A percentile compares a stretch with the other conserved stretches of the same genome.
These are phyloP conservation scores for Dermochelys coriacea DNA, from an alignment of 2,797 vertebrate species.

Conservation along the genomic window DNA sequence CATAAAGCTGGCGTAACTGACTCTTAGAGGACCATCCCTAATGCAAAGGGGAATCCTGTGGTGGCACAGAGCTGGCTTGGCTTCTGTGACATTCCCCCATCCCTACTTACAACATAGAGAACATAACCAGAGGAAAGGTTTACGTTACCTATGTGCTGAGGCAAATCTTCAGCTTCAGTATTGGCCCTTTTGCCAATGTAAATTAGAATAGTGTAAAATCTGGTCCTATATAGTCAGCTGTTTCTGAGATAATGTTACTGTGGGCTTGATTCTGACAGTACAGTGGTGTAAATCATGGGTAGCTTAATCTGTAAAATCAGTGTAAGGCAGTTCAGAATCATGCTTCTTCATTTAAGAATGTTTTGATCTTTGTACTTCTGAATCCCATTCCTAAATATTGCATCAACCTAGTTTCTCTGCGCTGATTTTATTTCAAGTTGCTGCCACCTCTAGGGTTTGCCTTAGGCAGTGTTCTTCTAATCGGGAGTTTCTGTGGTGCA, in stretches of 20 bases:
- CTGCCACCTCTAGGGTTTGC: conserved; percentile 67
- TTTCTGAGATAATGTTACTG: not conserved
- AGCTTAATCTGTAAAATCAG: not conserved
- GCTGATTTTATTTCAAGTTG: conserved; percentile 61
- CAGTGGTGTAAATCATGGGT: rapidly evolving
- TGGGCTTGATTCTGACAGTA: not conserved
- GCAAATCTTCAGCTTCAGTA: rapidly evolving
- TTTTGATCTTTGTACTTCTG: not conserved
- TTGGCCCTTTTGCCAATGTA: not conserved
- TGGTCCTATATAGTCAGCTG: not conserved
- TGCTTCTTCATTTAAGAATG: not conserved
- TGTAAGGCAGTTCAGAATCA: not conserved
- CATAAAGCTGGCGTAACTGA: not conserved
- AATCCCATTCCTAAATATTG: conserved; percentile 71
- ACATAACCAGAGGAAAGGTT: not conserved
- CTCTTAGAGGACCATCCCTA: not conserved
- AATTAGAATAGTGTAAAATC: rapidly evolving
- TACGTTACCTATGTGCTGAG: not conserved
- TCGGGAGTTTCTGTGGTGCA: conserved; percentile 53
- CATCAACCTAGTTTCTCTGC: conserved; percentile 60
- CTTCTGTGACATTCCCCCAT: not conserved
- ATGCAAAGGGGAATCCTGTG: not conserved
- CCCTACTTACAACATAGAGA: rapidly evolving
- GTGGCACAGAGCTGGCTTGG: rapidly evolving
- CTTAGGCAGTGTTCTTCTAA: conserved; percentile 67